phyloP scores from a whole-genome alignment of 2,113 vertebrate genomes.

The Anhinga rufa region DNA sequence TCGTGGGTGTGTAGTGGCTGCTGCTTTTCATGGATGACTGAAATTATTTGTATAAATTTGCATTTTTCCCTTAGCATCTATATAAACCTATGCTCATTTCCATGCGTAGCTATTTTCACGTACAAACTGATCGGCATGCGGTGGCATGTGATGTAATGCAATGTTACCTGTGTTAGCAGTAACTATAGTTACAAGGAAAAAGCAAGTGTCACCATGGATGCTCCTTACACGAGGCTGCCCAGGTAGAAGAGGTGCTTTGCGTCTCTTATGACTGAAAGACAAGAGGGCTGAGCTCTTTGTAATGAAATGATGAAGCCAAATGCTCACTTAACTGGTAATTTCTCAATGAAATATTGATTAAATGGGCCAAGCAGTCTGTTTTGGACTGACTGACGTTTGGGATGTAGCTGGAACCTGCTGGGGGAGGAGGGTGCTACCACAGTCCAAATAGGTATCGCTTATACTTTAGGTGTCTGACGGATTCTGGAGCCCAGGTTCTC shows the following conservation, averaged over 20 bases:
- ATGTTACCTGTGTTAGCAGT: not conserved
- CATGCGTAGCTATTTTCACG: not conserved
- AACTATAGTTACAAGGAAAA: not conserved
- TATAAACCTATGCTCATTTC: not conserved
- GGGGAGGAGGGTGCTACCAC: not conserved
- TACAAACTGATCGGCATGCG: not conserved
- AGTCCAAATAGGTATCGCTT: not conserved
- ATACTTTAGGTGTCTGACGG: not conserved
- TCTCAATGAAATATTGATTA: not conserved
- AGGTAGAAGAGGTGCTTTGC: not conserved
- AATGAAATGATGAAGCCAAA: not conserved
- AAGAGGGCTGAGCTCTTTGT: not conserved
- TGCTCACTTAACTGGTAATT: not conserved
- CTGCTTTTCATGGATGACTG: slow-evolving; percentile 22
- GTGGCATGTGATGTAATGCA: not conserved
- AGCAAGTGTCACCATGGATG: not conserved
- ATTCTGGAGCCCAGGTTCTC: not conserved
- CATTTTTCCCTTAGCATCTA: not conserved
- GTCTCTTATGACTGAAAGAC: not conserved
- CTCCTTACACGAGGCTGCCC: fast-evolving
- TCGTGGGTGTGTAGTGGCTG: not conserved
- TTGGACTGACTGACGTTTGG: not conserved
- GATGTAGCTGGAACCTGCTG: not conserved
- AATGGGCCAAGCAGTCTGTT: not conserved
- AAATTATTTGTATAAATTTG: slow-evolving; percentile 34